phyloP scores from a whole-genome alignment of 2,888 invertebrate species.

The Polylopha cassiicola region DNA sequence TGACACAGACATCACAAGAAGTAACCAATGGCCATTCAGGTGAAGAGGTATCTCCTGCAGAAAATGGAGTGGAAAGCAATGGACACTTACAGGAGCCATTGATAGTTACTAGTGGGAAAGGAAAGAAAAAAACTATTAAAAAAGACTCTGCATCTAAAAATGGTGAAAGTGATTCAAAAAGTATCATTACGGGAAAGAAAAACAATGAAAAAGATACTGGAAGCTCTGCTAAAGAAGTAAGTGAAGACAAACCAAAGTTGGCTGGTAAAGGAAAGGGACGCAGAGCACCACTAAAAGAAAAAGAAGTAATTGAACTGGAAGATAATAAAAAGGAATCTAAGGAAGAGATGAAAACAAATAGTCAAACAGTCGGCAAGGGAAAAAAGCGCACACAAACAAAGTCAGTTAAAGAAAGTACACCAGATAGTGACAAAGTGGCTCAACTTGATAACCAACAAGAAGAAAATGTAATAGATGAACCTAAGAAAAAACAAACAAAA shows the following conservation, averaged over 20 bases:
- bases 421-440: conserved; percentile 33
- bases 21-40: conserved; percentile 47
- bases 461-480: conserved; percentile 41
- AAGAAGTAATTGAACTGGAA: conserved; percentile 38
- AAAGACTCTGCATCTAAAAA: conserved; percentile 40
- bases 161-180: conserved; percentile 39
- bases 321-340: conserved; percentile 40
- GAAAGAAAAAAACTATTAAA: conserved; percentile 55
- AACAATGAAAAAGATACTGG: conserved; percentile 40
- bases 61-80: conserved; percentile 46
- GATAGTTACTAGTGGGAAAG: conserved; percentile 37
- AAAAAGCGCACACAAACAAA: conserved; percentile 37
- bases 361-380: conserved; percentile 33
- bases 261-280: conserved; percentile 50
- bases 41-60: conserved; percentile 46
- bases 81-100: conserved; percentile 40
- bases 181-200: conserved; percentile 47
- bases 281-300: conserved; percentile 44
- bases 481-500: conserved; percentile 57
- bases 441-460: conserved; percentile 41
- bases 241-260: conserved; percentile 48
- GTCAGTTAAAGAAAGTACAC: conserved; percentile 39
- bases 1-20: conserved; percentile 40
- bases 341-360: conserved; percentile 44
- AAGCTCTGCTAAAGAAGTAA: conserved; percentile 29